Evolutionary conservation across 1,140 invertebrate species (phyloP), one percentile per base, ranked within the genome.

Genomic region (Sycobia sp.): DNA sequence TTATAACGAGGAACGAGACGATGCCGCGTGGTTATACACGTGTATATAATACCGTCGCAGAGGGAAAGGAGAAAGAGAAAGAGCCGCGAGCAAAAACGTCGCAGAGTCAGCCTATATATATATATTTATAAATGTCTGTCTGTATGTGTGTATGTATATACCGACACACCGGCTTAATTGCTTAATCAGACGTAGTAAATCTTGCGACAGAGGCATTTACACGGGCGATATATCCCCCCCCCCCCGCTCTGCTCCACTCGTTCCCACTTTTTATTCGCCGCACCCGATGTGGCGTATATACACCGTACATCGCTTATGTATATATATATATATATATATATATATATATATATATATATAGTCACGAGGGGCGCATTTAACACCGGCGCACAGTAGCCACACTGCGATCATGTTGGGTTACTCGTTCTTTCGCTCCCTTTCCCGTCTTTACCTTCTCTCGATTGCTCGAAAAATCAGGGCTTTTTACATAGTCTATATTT

Each of bases 161-260:
- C 13, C 18, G 36, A 38, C 49, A 62, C 67, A 49, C 59, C 5
- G 58, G 60, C 66, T 78, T 79, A 78, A 80, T 80, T 79, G 73
- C 77, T 80, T 79, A 78, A 80, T 79, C 76, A 77, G 73, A 80
- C 76, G 76, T 73, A 73, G 73, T 78, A 78, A 79, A 78, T 80
- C 76, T 79, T 72, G 62, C 69, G 74, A 72, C 72, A 69, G 55
- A 71, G 71, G 68, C 73, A 73, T 76, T 80, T 80, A 78, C 68
- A 69, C 63, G 66, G 65, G 69, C 66, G 61, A 62, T 66, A 60
- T 66, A 62, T 59, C 46, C 43, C 5, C 38, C 36, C 23, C 13
- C 43, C 16, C 38, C 36, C 47, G n/a, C 36, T 51, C 44, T 11
- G 22, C 27, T 54, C n/a, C 49, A 56, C 38, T 43, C 64, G 23